A percentile compares a stretch with the other conserved stretches of the same genome.
Evolutionary conservation across 2,113 vertebrate genomes (phyloP).

Genomic region (Empidonax alnorum): DNA sequence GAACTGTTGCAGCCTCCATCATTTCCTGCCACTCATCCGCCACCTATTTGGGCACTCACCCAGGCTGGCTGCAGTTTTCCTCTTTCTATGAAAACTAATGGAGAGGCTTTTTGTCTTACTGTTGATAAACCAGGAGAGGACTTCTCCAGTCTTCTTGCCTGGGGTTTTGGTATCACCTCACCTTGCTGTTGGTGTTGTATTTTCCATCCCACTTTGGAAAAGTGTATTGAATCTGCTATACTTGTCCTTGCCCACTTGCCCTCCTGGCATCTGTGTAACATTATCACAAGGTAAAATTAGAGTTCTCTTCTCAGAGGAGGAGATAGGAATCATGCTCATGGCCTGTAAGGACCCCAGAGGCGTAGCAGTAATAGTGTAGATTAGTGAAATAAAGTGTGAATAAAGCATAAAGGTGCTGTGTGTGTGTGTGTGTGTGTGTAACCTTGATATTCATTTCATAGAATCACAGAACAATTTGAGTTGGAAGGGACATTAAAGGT

Average conservation of each 20-base stretch:
- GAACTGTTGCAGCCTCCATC: not conserved
- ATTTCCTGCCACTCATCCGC: not conserved
- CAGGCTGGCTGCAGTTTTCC: not conserved
- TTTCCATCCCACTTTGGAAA: not conserved
- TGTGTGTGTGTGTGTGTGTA: not conserved
- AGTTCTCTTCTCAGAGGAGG: not conserved
- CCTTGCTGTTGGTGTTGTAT: not conserved
- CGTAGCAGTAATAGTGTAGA: not conserved
- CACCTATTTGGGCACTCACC: rapidly evolving
- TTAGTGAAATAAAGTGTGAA: not conserved
- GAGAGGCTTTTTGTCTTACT: not conserved
- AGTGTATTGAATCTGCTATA: not conserved
- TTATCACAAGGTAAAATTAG: not conserved
- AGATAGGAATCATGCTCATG: not conserved
- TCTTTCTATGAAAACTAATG: not conserved
- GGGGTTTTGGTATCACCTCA: not conserved
- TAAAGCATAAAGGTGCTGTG: not conserved
- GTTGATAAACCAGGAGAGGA: not conserved
- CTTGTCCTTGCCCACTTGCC: not conserved
- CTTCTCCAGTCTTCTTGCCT: not conserved
- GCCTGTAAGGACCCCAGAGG: not conserved
- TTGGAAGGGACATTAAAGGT: not conserved
- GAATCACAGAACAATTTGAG: not conserved
- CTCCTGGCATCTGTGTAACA: not conserved
- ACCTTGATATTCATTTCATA: not conserved